Conservation (phyloP, 1,140 invertebrate species). For the Ephestia elutella region DNA sequence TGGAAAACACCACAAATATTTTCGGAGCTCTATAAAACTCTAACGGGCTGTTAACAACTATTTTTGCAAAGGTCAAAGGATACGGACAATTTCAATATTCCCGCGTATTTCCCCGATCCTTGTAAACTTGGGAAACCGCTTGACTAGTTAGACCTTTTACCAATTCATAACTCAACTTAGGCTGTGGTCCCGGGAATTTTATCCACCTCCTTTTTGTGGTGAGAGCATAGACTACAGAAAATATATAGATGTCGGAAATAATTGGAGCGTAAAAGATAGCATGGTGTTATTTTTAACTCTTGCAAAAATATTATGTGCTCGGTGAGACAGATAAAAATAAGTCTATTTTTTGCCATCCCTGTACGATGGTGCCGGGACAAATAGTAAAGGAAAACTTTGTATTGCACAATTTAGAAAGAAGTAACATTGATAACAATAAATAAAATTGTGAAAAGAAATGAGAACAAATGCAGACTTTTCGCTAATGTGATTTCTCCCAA, state of each 20-base stretch:
- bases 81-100: constrained; percentile 10
- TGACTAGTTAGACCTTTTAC: constrained; percentile 13
- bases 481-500: no score
- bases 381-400: no score
- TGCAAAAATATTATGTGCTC: no score
- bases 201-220: constrained; percentile 25
- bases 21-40: not conserved
- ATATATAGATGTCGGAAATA: not conserved
- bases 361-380: no score
- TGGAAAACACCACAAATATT: not conserved
- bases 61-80: constrained; percentile 8
- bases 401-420: no score
- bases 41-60: constrained; percentile 5
- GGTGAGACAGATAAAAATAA: no score
- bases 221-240: not conserved
- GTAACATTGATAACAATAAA: no score
- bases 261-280: no score
- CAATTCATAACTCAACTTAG: constrained; percentile 20
- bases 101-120: constrained; percentile 14
- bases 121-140: constrained; percentile 11
- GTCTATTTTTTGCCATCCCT: no score
- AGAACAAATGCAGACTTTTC: no score
- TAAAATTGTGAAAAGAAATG: no score
- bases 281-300: no score
- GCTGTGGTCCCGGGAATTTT: constrained; percentile 19